These are phyloP conservation scores for Myopa tessellatipennis DNA, from an alignment of 2,888 invertebrate species.

Conservation along the genomic window DNA sequence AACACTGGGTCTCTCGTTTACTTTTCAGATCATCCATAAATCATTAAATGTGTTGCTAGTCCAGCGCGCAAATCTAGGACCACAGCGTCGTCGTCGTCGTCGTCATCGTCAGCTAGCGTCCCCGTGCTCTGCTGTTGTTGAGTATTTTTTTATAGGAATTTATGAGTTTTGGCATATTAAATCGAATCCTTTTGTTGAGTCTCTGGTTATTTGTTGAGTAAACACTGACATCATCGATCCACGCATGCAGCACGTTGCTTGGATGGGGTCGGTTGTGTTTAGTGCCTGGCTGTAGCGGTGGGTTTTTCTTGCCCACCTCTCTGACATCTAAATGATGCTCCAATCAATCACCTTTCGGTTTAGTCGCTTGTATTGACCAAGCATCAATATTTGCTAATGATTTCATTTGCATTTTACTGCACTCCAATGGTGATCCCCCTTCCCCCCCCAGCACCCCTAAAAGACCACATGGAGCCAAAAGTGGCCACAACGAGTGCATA, in stretches of 20 bases:
- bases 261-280: neutral
- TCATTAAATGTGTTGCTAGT: slow-evolving; percentile 33
- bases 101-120: neutral
- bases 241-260: slow-evolving; percentile 8
- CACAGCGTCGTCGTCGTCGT: slow-evolving; percentile 10
- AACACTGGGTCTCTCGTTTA: slow-evolving; percentile 6
- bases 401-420: slow-evolving; percentile 36
- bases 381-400: slow-evolving; percentile 40
- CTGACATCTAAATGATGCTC: slow-evolving; percentile 36
- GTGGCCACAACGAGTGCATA: too few species aligned
- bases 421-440: neutral
- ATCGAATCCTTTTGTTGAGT: slow-evolving; percentile 36
- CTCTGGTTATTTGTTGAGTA: slow-evolving; percentile 38
- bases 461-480: neutral
- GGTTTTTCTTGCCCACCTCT: slow-evolving; percentile 2
- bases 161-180: slow-evolving; percentile 40
- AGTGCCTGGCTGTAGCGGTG: neutral
- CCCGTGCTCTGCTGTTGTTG: neutral
- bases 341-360: slow-evolving; percentile 38
- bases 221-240: slow-evolving; percentile 32
- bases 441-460: neutral
- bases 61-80: slow-evolving; percentile 5
- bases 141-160: slow-evolving; percentile 21
- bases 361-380: slow-evolving; percentile 7
- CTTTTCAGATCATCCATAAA: slow-evolving; percentile 42